Evolutionary conservation across 1,140 invertebrate species (phyloP), one percentile per base, ranked within the genome.

Genomic region (Drosophila mauritiana): DNA sequence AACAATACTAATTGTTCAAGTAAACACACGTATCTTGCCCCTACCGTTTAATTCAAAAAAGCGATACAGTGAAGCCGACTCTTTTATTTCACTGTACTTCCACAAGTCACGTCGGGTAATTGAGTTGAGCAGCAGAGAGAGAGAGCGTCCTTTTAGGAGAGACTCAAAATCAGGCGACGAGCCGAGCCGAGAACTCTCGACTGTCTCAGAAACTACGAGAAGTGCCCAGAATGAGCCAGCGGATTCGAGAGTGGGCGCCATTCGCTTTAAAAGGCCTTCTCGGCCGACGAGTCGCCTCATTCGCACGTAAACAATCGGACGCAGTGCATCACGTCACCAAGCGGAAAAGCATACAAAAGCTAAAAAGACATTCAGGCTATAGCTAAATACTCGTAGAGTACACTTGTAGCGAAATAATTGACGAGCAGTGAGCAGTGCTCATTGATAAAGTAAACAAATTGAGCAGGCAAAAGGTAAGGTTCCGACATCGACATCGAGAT

Each of bases 191-290:
- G 51, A 36, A 49, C 8, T 1, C 25, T 51, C 48, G 39, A 72
- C 45, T 15, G 11, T 12, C 15, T 17, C 40, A 62, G 59, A 74
- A 74, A 49, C 70, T 56, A 36, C 68, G 68, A 70, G 67, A 70
- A 70, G 46, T 31, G 36, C 43, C 67, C 25, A 70, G 67, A 70
- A 70, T 27, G 17, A n/a, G 53, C 34, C 43, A 57, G 52, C 43
- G 11, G 43, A 25, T 56, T 20, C 68, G 65, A 34, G 64, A 57
- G 68, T 72, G 68, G 52, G 65, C 68, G 65, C 45, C 51, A 57
- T 17, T 27, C 51, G 59, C 75, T 70, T 75, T 79, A 84, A 83
- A 84, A 83, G 46, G 52, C 42, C 48, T 62, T 46, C 56, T 43
- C 37, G 52, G 70, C 34, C 55, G 36, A 48, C 56, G 36, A 15